Conservation (phyloP, 2,113 vertebrate species). For the Rhinopithecus roxellana region DNA sequence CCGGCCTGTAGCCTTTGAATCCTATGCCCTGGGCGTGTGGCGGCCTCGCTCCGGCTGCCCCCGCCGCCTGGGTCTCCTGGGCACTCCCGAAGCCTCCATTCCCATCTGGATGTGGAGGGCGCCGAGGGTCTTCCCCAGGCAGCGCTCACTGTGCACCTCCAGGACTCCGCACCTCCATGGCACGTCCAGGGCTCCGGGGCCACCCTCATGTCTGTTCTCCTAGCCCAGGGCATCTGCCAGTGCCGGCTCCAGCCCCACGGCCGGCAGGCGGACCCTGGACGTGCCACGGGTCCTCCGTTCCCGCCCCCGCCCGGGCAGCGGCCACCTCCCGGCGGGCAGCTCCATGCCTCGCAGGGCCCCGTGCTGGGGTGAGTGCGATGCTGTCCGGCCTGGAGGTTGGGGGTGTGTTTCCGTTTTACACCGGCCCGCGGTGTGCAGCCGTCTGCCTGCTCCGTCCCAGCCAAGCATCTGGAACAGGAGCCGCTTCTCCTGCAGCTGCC, state of each 20-base stretch:
- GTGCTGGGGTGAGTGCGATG: background rate
- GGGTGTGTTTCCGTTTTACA: background rate
- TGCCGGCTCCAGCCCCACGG: background rate
- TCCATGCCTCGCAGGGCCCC: background rate
- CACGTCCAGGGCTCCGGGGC: background rate
- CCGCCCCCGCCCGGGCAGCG: accelerated
- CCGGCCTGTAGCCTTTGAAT: too few relatives aligned
- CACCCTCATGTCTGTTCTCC: background rate
- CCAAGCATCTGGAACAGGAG: background rate
- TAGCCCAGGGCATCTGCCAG: background rate
- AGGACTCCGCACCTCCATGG: background rate
- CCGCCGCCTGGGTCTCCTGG: background rate
- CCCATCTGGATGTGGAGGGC: too few relatives aligned
- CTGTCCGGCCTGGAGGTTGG: background rate
- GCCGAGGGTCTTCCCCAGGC: background rate
- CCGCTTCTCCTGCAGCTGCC: too few relatives aligned
- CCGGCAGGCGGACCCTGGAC: too few relatives aligned
- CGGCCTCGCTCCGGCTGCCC: too few relatives aligned
- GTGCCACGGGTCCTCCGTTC: too few relatives aligned
- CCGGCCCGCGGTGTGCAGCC: accelerated
- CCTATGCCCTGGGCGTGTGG: too few relatives aligned
- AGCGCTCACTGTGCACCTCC: background rate
- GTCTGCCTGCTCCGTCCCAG: too few relatives aligned
- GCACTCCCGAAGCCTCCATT: background rate
- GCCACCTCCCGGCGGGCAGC: background rate